Conservation (phyloP, 2,888 invertebrate genomes). For the Pterostichus madidus region DNA sequence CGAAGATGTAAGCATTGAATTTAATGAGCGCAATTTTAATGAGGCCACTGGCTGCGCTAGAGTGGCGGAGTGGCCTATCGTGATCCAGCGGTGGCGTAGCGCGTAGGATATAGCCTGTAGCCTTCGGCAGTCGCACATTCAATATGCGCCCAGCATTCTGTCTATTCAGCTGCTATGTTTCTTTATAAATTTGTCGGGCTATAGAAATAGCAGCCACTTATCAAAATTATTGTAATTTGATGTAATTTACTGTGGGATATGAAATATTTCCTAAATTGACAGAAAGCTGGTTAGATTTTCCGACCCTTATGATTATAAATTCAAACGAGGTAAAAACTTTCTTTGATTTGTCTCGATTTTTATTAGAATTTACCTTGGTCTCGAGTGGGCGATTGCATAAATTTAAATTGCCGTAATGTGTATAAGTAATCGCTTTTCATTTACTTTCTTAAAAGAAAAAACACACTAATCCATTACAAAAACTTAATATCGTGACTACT, state of each 20-base stretch:
- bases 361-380: background rate
- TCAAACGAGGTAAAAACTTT: conserved; percentile 14
- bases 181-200: conserved; percentile 41
- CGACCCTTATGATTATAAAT: conserved; percentile 27
- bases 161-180: conserved; percentile 29
- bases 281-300: conserved; percentile 9
- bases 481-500: conserved; percentile 22
- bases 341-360: conserved; percentile 28
- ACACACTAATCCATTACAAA: conserved; percentile 19
- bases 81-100: background rate
- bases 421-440: conserved; percentile 38
- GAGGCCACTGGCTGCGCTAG: conserved; percentile 69
- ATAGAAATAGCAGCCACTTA: conserved; percentile 49
- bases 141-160: conserved; percentile 19
- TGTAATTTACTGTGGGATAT: conserved; percentile 50
- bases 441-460: conserved; percentile 17
- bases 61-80: conserved; percentile 25
- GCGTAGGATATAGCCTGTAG: background rate
- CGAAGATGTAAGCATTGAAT: conserved; percentile 71
- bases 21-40: conserved; percentile 72
- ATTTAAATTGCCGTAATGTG: conserved; percentile 27
- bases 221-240: conserved; percentile 50
- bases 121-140: conserved; percentile 25
- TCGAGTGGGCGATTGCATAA: conserved; percentile 10
- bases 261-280: conserved; percentile 55